Conservation (phyloP, 2,888 invertebrate species). For the Tupiocoris notatus region DNA sequence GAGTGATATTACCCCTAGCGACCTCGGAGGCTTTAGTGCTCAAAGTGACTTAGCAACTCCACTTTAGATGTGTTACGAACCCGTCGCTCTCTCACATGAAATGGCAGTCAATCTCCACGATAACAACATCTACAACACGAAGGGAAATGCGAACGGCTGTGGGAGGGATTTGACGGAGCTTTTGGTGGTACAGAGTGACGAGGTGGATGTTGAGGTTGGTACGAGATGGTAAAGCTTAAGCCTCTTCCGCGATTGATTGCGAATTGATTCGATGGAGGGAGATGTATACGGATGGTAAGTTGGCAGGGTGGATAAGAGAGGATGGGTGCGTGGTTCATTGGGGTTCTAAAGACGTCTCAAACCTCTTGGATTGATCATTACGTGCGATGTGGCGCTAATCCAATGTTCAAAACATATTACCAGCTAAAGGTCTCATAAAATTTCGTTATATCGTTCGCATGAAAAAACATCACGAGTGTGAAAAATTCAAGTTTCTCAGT, state of each 20-base stretch:
- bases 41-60: slow-evolving; percentile 3
- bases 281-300: no score
- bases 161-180: no score
- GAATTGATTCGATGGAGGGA: slow-evolving; percentile 7
- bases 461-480: no score
- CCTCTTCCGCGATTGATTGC: slow-evolving; percentile 16
- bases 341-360: not conserved
- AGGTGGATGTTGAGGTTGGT: not conserved
- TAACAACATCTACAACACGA: slow-evolving; percentile 6
- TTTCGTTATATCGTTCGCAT: no score
- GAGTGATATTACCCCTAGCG: not conserved
- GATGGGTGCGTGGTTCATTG: not conserved
- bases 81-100: slow-evolving; percentile 11
- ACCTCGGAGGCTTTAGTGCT: not conserved
- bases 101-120: slow-evolving; percentile 16
- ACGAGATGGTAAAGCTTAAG: not conserved
- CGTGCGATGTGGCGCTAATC: not conserved
- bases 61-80: not conserved
- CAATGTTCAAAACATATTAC: no score
- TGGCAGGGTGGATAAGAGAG: not conserved
- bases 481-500: no score
- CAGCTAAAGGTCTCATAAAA: no score
- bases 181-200: no score
- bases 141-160: no score
- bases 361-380: slow-evolving; percentile 19